phyloP scores from a whole-genome alignment of 2,888 invertebrate genomes.

The Eupithecia dodoneata region DNA sequence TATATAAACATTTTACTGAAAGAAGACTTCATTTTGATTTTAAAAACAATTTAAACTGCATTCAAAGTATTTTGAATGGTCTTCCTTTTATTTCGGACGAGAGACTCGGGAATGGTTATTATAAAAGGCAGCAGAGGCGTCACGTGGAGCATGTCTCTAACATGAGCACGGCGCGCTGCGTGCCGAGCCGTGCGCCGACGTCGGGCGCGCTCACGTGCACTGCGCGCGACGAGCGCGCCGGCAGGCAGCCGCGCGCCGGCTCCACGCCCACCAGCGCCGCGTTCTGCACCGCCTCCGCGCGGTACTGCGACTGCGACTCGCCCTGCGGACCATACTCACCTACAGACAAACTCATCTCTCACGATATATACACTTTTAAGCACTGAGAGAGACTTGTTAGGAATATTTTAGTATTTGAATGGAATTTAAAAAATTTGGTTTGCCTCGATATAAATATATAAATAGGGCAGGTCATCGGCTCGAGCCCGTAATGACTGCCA shows the following conservation, averaged over 20 bases:
- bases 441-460: no score
- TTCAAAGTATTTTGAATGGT: no score
- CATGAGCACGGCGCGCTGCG: slow-evolving; percentile 66
- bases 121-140: no score
- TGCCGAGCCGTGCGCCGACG: slow-evolving; percentile 54
- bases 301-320: neutral
- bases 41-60: no score
- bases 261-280: slow-evolving; percentile 48
- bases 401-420: no score
- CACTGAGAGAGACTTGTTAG: neutral
- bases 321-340: neutral
- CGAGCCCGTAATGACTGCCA: no score
- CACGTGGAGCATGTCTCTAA: slow-evolving; percentile 28
- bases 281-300: neutral
- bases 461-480: no score
- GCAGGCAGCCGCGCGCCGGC: slow-evolving; percentile 40
- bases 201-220: slow-evolving; percentile 56
- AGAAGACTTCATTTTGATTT: no score
- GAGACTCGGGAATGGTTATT: no score
- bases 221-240: slow-evolving; percentile 45
- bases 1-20: no score
- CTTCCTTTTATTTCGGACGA: no score
- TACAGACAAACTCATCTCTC: neutral
- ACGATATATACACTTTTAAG: neutral
- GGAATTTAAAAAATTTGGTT: no score